Evolutionary conservation across 1,140 invertebrate genomes (phyloP).

Genomic region (Latrodectus geometricus): DNA sequence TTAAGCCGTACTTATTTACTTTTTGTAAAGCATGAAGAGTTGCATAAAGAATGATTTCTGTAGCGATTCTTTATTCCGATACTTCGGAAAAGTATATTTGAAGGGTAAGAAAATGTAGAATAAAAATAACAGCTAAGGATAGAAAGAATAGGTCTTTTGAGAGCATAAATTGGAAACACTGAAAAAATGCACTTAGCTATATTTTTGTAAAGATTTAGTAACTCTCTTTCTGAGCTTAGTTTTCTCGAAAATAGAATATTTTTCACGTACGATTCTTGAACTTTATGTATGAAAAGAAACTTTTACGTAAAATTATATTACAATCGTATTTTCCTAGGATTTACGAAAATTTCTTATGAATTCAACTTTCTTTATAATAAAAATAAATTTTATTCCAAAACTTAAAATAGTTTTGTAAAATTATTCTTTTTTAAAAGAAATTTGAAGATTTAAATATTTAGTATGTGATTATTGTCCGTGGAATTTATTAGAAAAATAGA

Average conservation of each 20-base stretch:
- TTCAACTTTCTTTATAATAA: no score
- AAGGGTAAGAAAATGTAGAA: neutral
- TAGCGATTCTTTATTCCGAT: neutral
- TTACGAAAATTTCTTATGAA: no score
- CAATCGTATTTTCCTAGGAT: no score
- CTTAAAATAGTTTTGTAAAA: no score
- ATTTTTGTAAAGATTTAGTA: neutral
- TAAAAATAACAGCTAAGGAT: neutral
- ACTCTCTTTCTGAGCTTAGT: neutral
- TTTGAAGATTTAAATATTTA: no score
- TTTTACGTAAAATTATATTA: no score
- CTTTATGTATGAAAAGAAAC: no score
- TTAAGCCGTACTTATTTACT: neutral
- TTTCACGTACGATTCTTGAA: neutral
- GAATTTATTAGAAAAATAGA: no score
- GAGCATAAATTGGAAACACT: neutral
- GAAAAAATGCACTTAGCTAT: neutral
- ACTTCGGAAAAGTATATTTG: neutral
- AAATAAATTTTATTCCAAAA: no score
- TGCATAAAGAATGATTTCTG: conserved; percentile 1
- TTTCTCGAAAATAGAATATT: neutral
- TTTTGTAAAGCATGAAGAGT: neutral
- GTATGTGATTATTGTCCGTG: no score
- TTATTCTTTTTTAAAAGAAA: no score
- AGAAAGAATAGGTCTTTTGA: neutral